Evolutionary conservation across 2,797 vertebrate species (phyloP).

Genomic region (Numenius phaeopus): DNA sequence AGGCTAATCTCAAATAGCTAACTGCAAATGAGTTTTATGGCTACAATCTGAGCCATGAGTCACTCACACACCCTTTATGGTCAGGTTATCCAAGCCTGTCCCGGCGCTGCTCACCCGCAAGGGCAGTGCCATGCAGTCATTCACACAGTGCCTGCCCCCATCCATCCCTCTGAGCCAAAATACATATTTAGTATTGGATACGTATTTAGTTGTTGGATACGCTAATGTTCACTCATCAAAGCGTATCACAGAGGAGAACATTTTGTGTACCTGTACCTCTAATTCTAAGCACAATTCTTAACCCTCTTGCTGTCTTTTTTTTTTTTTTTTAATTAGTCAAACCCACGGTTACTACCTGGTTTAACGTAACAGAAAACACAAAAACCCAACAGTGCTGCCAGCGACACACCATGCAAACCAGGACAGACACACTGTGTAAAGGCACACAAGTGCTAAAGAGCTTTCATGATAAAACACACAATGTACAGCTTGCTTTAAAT

Average conservation of each 20-base stretch:
- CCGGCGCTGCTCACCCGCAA: background rate
- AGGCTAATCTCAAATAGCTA: background rate
- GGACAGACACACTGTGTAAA: background rate
- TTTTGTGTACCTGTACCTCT: background rate
- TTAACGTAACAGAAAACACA: rapidly evolving
- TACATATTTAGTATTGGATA: background rate
- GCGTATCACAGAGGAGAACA: background rate
- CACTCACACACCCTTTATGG: rapidly evolving
- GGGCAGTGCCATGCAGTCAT: rapidly evolving
- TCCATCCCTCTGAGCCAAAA: background rate
- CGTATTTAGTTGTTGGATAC: background rate
- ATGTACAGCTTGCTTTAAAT: background rate
- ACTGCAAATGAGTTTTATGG: background rate
- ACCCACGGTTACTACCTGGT: background rate
- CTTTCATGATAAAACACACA: background rate
- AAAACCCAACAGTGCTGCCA: background rate
- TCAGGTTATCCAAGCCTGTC: background rate
- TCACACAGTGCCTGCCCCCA: background rate
- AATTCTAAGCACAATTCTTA: background rate
- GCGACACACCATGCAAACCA: background rate
- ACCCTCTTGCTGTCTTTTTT: background rate
- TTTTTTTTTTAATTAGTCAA: background rate
- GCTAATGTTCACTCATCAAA: background rate
- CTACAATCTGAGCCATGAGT: background rate
- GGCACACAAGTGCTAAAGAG: background rate